Evolutionary conservation across 2,888 invertebrate species (phyloP), one percentile per base, ranked within the genome.

Genomic region (Dasysyrphus tricinctus): DNA sequence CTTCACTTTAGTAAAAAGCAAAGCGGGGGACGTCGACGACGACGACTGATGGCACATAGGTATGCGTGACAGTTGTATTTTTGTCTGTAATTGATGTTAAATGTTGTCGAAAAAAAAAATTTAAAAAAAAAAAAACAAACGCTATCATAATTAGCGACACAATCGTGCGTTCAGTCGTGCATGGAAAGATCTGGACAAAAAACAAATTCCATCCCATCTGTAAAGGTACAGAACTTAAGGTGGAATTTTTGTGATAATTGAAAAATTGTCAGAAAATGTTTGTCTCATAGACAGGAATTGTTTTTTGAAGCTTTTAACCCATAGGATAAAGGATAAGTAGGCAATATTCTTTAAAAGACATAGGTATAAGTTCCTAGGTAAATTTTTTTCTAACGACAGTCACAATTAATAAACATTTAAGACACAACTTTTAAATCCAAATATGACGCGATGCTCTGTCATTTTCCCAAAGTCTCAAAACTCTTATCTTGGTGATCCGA

Each of bases 31-130:
- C 32, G 63, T 12, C 29, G 44, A 57, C 56, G n/a, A 16, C 12
- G 29, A 54, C 47, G 32, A 67, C 63, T 63, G 63, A 63, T 67
- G 67, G 67, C 49, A 34, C 67, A 54, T 44, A 57, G 82, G 78
- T 82, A 82, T 86, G 86, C 86, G 78, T 86, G 86, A 81, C 86
- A 82, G 69, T 82, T 86, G 85, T 80, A 59, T 59, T 75, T 82
- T 78, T 63, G 75, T 79, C 75, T 56, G 73, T 86, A 86, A 86
- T 86, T 86, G 86, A 75, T 75, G 86, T 78, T 86, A 86, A 86
- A 86, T 82, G 82, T 82, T 82, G 74, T 86, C 70, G 59, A 82
- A 57, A 61, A 49, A 72, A 78, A 72, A 72, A 63, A 51, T 32
- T 32, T 32, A 4, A 47, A 56, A 72, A 70, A 2, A 2, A 49